Conservation (phyloP, 2,113 vertebrate species). For the Pseudorectes ferrugineus region DNA sequence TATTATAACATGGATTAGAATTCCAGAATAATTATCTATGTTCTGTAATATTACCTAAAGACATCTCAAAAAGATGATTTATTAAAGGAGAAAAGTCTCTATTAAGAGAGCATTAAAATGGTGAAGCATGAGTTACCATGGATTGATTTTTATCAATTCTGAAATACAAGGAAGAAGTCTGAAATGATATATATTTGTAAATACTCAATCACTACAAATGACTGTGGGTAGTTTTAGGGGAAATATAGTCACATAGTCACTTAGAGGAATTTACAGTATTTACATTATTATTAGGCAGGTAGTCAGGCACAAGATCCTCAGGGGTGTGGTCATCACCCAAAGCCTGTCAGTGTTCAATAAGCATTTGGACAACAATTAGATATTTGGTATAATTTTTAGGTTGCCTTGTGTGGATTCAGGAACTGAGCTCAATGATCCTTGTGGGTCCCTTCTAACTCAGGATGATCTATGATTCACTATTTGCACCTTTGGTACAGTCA, state of each 20-base stretch:
- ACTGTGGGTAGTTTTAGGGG: not conserved
- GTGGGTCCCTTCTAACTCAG: not conserved
- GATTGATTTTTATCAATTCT: not conserved
- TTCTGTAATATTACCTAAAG: not conserved
- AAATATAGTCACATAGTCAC: not conserved
- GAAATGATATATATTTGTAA: not conserved
- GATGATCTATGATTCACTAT: not conserved
- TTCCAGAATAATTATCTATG: not conserved
- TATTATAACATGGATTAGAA: not conserved
- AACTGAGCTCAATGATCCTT: not conserved
- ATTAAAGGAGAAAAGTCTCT: not conserved
- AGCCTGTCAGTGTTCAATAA: not conserved
- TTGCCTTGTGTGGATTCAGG: not conserved
- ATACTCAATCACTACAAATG: not conserved
- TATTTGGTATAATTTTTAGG: not conserved
- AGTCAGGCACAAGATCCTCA: not conserved
- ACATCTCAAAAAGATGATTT: not conserved
- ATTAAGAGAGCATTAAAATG: not conserved
- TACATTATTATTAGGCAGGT: fast-evolving
- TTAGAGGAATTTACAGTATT: not conserved
- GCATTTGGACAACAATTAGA: not conserved
- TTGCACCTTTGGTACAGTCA: not conserved
- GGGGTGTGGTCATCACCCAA: not conserved
- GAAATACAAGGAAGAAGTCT: not conserved
- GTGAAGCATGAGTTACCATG: not conserved